Evolutionary conservation across 2,888 invertebrate genomes (phyloP).

Genomic region (Tetropium fuscum): DNA sequence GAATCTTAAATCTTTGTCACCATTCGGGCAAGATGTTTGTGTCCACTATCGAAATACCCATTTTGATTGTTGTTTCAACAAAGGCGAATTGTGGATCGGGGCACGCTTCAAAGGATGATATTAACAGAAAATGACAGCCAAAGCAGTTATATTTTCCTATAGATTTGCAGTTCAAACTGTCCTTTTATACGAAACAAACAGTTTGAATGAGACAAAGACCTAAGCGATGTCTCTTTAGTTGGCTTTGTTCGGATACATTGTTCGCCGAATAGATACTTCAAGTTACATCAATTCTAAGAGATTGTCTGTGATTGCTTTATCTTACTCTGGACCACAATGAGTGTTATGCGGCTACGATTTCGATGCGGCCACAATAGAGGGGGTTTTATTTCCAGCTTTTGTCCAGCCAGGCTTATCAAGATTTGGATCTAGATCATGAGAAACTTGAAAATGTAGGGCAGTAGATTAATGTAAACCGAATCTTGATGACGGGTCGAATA

Average conservation of each 20-base stretch:
- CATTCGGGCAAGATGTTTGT: slow-evolving; percentile 33
- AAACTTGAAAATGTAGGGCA: slow-evolving; percentile 14
- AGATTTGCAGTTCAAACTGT: slow-evolving; percentile 64
- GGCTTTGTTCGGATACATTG: slow-evolving; percentile 62
- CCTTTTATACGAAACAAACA: slow-evolving; percentile 64
- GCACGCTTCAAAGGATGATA: slow-evolving; percentile 37
- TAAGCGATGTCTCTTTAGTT: slow-evolving; percentile 66
- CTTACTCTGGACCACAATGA: slow-evolving; percentile 55
- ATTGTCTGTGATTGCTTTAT: slow-evolving; percentile 65
- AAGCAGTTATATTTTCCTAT: slow-evolving; percentile 56
- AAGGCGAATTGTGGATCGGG: slow-evolving; percentile 35
- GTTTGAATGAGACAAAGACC: slow-evolving; percentile 62
- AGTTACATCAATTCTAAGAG: slow-evolving; percentile 67
- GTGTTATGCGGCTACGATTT: slow-evolving; percentile 41
- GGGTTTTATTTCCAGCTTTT: slow-evolving; percentile 29
- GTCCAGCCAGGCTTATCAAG: slow-evolving; percentile 26
- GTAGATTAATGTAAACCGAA: too few relatives aligned
- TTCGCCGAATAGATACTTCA: slow-evolving; percentile 65
- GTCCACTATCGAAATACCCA: slow-evolving; percentile 36
- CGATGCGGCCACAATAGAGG: slow-evolving; percentile 30
- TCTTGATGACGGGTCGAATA: too few relatives aligned
- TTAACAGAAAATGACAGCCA: slow-evolving; percentile 34
- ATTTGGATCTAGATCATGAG: slow-evolving; percentile 25
- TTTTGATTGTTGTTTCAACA: slow-evolving; percentile 31
- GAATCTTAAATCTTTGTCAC: slow-evolving; percentile 42